Percentiles rank a stretch among this genome's conserved stretches.
Conservation (phyloP, 1,140 invertebrate species). For the Drosophila pachea region DNA sequence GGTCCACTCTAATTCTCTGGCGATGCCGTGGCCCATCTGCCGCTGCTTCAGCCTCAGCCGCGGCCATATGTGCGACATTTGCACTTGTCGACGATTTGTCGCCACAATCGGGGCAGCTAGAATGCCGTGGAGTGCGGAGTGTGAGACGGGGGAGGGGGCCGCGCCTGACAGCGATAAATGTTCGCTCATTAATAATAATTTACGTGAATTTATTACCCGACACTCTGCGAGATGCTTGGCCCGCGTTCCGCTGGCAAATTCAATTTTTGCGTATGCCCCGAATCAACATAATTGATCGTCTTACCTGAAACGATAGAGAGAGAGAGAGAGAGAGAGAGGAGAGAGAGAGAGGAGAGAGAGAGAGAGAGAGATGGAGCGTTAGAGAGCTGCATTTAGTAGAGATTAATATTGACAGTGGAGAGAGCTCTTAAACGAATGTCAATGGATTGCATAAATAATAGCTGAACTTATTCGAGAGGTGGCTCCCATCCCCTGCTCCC, state of each 20-base stretch:
- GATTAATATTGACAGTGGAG: constrained; percentile 12
- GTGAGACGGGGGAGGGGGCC: not conserved
- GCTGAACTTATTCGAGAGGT: constrained; percentile 22
- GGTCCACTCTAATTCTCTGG: constrained; percentile 27
- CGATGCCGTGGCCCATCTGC: not conserved
- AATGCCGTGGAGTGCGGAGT: constrained; percentile 8
- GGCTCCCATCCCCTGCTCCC: constrained; percentile 43
- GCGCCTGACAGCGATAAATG: constrained; percentile 61
- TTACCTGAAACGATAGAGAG: constrained; percentile 55
- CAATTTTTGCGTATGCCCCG: constrained; percentile 50
- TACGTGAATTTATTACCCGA: constrained; percentile 71
- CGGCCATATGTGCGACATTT: constrained; percentile 44
- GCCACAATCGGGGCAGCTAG: constrained; percentile 16
- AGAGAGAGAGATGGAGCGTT: not conserved
- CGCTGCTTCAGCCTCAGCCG: too few relatives aligned
- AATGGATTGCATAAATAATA: not conserved
- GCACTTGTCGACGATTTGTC: constrained; percentile 63
- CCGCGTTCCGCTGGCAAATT: constrained; percentile 28
- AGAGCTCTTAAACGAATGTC: not conserved
- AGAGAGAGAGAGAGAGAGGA: not conserved
- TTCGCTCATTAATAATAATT: constrained; percentile 74
- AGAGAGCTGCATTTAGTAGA: constrained; percentile 34
- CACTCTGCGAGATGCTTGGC: constrained; percentile 45
- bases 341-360: constrained; percentile 11
- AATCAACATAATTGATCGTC: constrained; percentile 62